A percentile compares a stretch with the other conserved stretches of the same genome.
Evolutionary conservation across 2,113 vertebrate species (phyloP).

Genomic region (Cheirogaleus medius): DNA sequence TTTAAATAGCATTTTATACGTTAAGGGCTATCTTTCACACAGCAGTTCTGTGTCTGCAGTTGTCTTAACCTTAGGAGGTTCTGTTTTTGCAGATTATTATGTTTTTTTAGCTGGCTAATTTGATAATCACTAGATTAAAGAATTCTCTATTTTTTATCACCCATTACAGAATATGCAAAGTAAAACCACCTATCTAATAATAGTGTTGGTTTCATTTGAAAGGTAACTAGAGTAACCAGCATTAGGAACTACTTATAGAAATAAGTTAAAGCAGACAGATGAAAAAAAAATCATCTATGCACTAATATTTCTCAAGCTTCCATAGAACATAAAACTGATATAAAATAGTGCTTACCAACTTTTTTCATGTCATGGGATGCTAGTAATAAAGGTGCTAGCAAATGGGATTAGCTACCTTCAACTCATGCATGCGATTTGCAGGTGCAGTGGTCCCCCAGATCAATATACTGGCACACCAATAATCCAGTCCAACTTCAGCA

Average conservation of each 20-base stretch:
- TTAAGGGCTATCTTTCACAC: background rate
- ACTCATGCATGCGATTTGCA: background rate
- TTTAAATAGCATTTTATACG: slow-evolving; percentile 32
- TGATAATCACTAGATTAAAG: slow-evolving; percentile 25
- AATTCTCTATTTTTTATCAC: background rate
- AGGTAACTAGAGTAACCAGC: background rate
- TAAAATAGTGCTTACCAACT: background rate
- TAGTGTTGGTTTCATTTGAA: slow-evolving; percentile 32
- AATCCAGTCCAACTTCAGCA: background rate
- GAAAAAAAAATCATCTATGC: background rate
- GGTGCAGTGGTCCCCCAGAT: background rate
- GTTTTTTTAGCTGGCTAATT: background rate
- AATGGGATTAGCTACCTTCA: background rate
- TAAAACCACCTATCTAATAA: slow-evolving; percentile 35
- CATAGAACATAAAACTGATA: background rate
- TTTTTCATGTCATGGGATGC: background rate
- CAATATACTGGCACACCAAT: background rate
- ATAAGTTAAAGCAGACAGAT: slow-evolving; percentile 14
- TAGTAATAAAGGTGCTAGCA: background rate
- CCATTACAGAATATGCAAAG: slow-evolving; percentile 16
- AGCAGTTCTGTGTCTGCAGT: background rate
- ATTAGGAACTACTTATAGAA: background rate
- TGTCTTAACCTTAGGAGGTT: slow-evolving; percentile 36
- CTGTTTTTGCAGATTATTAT: slow-evolving; percentile 42
- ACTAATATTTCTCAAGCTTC: slow-evolving; percentile 3